Conservation (phyloP, 2,797 vertebrate genomes). For the Moxostoma hubbsi region DNA sequence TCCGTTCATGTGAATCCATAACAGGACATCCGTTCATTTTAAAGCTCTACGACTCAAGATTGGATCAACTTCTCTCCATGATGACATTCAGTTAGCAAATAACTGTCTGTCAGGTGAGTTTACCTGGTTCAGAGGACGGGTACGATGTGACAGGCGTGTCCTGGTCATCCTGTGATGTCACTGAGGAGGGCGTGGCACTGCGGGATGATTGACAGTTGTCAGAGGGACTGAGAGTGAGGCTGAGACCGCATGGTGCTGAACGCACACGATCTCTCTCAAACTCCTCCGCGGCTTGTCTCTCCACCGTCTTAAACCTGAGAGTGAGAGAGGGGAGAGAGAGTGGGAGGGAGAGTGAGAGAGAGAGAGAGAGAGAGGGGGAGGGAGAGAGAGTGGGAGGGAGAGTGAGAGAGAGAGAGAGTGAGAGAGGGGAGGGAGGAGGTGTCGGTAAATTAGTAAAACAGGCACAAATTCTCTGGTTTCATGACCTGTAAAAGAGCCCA, state of each 20-base stretch:
- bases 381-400: neutral
- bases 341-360: neutral
- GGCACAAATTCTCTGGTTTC: neutral
- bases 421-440: neutral
- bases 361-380: neutral
- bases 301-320: slow-evolving; percentile 94
- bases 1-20: neutral
- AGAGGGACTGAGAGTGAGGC: slow-evolving; percentile 80
- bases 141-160: slow-evolving; percentile 64
- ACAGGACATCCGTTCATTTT: too few relatives aligned
- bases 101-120: slow-evolving; percentile 62
- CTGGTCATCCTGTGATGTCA: slow-evolving; percentile 74
- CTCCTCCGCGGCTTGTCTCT: slow-evolving; percentile 89
- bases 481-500: neutral
- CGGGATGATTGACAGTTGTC: slow-evolving; percentile 76
- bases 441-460: neutral
- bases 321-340: slow-evolving; percentile 39
- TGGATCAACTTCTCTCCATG: neutral
- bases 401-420: neutral
- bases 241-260: slow-evolving; percentile 76
- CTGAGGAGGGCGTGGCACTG: slow-evolving; percentile 77
- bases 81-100: neutral
- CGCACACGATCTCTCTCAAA: slow-evolving; percentile 85
- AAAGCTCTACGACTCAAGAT: too few relatives aligned
- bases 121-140: slow-evolving; percentile 69